A percentile compares a stretch with the other conserved stretches of the same genome.
Conservation (phyloP, 2,797 vertebrate genomes). For the Pangasius mekongensis region DNA sequence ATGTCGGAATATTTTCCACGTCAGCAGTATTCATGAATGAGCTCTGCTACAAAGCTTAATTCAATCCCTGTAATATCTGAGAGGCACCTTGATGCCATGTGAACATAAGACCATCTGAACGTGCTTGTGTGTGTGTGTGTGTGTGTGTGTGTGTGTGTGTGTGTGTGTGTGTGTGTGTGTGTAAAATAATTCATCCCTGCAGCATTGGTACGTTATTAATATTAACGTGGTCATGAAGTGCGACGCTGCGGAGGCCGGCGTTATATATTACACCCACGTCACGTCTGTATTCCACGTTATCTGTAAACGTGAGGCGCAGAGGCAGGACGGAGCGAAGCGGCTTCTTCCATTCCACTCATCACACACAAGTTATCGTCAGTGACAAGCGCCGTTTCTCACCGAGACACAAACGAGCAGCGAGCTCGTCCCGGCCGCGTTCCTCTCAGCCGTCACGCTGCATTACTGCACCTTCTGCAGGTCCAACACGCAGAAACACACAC, state of each 20-base stretch:
- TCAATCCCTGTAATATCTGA: constrained; percentile 18
- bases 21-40: constrained; percentile 17
- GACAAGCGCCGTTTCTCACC: not conserved
- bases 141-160: not conserved
- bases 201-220: not conserved
- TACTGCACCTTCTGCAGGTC: not conserved
- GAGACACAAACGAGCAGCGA: constrained; percentile 5
- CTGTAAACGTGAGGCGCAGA: not conserved
- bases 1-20: not conserved
- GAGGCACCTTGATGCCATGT: constrained; percentile 10
- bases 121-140: not conserved
- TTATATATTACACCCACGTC: not conserved
- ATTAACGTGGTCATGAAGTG: not conserved
- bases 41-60: constrained; percentile 15
- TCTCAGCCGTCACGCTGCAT: constrained; percentile 23
- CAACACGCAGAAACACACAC: not conserved
- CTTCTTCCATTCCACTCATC: constrained; percentile 10
- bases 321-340: not conserved
- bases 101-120: not conserved
- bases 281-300: not conserved
- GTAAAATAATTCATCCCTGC: not conserved
- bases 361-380: not conserved
- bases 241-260: not conserved
- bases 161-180: not conserved
- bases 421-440: not conserved